Evolutionary conservation across 2,888 invertebrate species (phyloP).

Genomic region (Acleris literana): DNA sequence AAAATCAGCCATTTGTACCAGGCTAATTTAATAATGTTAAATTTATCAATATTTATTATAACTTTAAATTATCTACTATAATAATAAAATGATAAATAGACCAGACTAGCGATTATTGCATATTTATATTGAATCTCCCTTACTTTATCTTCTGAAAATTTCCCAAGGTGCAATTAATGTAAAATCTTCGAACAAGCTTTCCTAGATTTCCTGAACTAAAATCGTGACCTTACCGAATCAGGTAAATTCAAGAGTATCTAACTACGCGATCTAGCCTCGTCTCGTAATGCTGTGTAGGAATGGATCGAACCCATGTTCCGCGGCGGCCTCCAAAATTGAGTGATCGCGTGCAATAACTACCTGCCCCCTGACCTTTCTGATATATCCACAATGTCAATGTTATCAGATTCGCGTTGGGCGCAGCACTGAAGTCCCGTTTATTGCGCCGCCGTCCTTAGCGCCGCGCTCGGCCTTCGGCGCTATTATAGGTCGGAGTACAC

Average conservation of each 20-base stretch:
- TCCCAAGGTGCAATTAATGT: too few relatives aligned
- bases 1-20: too few relatives aligned
- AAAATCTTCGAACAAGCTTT: too few relatives aligned
- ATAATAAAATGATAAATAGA: too few relatives aligned
- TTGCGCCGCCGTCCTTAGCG: constrained; percentile 13
- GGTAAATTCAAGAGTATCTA: constrained; percentile 36
- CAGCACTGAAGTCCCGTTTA: constrained; percentile 32
- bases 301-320: constrained; percentile 38
- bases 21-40: too few relatives aligned
- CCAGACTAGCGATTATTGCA: too few relatives aligned
- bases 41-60: too few relatives aligned
- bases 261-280: constrained; percentile 41
- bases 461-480: constrained; percentile 17
- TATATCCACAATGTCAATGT: constrained; percentile 62
- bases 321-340: constrained; percentile 59
- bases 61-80: too few relatives aligned
- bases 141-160: too few relatives aligned
- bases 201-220: neutral
- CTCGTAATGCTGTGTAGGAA: constrained; percentile 35
- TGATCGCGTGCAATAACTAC: constrained; percentile 63
- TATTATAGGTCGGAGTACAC: constrained; percentile 9
- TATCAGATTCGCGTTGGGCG: constrained; percentile 51
- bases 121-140: too few relatives aligned
- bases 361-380: constrained; percentile 52
- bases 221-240: constrained; percentile 13